Evolutionary conservation across 2,113 vertebrate species (phyloP), one percentile per base, ranked within the genome.

Genomic region (Mesitornis unicolor): DNA sequence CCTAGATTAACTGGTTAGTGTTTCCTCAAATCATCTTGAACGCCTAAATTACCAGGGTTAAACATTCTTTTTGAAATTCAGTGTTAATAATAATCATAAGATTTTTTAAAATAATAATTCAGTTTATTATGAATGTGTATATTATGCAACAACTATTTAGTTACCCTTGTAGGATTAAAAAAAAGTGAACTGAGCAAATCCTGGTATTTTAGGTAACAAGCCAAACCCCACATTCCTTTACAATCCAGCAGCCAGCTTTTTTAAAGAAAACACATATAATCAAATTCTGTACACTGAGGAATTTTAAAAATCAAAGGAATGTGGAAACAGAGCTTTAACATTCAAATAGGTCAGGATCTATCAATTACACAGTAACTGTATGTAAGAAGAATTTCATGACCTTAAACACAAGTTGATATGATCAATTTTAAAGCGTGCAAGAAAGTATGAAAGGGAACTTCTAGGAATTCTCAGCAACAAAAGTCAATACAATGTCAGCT

Each of bases 401-500:
- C 84, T 91, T 7, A 22, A 92, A 92, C 36, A 85, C 40, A 88
- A 83, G 77, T 61, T 33, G 40, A 76, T 25, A 88, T 0, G 3
- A 22, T 67, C 91, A 83, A 77, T 80, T 47, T 80, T 63, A 70
- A 84, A 74, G 76, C 1, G 14, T 81, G 51, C 53, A 90, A 86
- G 68, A 86, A 12, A 73, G 33, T 33, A 82, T 7, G 36, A 86
- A 90, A 87, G 73, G 56, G 61, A 87, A 70, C 33, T 87, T 91
- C 43, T 26, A 21, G 4, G 69, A 91, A 78, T 84, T 84, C 69
- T 81, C 85, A 53, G 56, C 69, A 89, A 78, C 50, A 77, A 89
- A 84, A 96, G 56, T 31, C 77, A 84, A 88, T 20, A 95, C 91
- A 85, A 86, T 22, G 71, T 83, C 93, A 90, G 86, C 96, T 97